phyloP scores from a whole-genome alignment of 2,888 invertebrate species.

The Orgyia antiqua region DNA sequence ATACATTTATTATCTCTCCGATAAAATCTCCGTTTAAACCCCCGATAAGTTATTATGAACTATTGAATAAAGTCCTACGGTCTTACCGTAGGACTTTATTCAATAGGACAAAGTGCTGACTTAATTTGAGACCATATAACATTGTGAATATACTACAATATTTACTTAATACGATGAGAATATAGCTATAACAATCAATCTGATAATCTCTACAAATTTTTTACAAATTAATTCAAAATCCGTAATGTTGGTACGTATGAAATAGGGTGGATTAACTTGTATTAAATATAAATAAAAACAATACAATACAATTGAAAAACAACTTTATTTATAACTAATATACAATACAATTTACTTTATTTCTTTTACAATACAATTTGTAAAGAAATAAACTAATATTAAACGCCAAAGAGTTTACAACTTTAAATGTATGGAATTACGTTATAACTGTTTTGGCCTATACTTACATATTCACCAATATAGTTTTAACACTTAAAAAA shows the following conservation, averaged over 20 bases:
- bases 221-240: conserved; percentile 43
- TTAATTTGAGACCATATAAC: too few relatives aligned
- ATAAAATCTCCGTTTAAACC: too few relatives aligned
- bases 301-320: background rate
- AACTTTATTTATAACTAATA: background rate
- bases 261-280: conserved; percentile 18
- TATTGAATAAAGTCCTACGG: too few relatives aligned
- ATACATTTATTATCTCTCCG: too few relatives aligned
- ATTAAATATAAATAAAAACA: conserved; percentile 7
- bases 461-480: conserved; percentile 9
- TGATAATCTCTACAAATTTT: conserved; percentile 27
- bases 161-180: too few relatives aligned
- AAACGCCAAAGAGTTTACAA: conserved; percentile 6
- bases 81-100: too few relatives aligned
- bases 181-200: too few relatives aligned
- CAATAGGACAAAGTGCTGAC: too few relatives aligned
- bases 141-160: too few relatives aligned
- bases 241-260: conserved; percentile 12
- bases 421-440: conserved; percentile 5
- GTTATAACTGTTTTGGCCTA: conserved; percentile 1
- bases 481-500: background rate
- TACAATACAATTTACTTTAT: conserved; percentile 1
- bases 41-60: too few relatives aligned
- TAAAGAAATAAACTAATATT: conserved; percentile 4
- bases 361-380: background rate